Base-by-base conservation (phyloP, 2,113 vertebrate genomes). In the Zootoca vivipara region DNA sequence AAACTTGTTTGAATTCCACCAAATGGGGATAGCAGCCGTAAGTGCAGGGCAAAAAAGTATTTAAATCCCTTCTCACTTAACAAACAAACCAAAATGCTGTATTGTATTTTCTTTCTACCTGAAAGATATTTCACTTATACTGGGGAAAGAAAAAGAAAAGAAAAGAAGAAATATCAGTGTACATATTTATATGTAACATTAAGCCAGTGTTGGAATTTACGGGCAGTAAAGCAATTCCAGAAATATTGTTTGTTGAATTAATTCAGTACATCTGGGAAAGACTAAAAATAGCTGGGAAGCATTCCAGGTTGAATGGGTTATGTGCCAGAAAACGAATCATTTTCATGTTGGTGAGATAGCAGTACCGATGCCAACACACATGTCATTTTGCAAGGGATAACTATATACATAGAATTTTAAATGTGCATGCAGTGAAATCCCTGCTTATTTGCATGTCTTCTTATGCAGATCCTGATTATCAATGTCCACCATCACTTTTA, bases 321-420 rank as follows among this genome's bases (percentile, higher is more conserved):
- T 78, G 74, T 84, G 74, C 82, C 87, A 88, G 73, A 75, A 88
- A 67, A 42, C 24, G 30, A 88, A 83, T 83, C 87, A 88, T 88
- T 88, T 88, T 88, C 82, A 83, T 88, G 82, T 88, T 83, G 81
- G 87, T 69, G 87, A 88, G 87, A 83, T 78, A 88, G 87, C 72
- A 67, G 20, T 38, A 33, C 40, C 3, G n/a, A 67, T 88, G 87
- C 87, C 87, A 88, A 56, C 62, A 78, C 18, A 38, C 73, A 83
- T 83, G 87, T 77, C 81, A n/a, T 88, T 83, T 83, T 78, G 72
- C 87, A 78, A 88, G 80, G 85, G 67, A 67, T 88, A 77, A 78
- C 81, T 83, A 56, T 69, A 88, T 46, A 83, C 40, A 56, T 28
- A 69, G 74, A 77, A 67, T 78, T 72, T 62, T 38, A 38, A 83